These are phyloP conservation scores for Oryzias dopingdopingensis DNA, from an alignment of 2,797 vertebrate genomes.

Conservation along the genomic window DNA sequence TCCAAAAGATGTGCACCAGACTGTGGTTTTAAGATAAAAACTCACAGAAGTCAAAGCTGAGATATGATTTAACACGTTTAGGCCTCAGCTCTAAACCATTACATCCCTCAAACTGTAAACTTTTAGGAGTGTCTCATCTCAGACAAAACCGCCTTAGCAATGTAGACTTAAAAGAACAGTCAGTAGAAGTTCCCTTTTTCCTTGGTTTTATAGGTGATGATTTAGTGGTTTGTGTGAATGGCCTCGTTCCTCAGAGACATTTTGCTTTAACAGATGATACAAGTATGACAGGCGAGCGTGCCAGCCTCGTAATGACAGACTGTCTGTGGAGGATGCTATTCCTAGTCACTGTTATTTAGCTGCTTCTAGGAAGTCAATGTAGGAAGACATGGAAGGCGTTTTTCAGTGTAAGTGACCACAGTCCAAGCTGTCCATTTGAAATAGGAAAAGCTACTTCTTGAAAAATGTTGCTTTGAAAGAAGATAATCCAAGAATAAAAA, in stretches of 20 bases:
- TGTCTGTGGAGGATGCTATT: conserved; percentile 63
- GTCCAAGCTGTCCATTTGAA: not conserved
- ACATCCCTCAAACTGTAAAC: conserved; percentile 31
- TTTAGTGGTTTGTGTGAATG: conserved; percentile 48
- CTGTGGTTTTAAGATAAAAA: conserved; percentile 6
- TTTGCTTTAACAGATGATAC: conserved; percentile 46
- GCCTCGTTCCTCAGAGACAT: conserved; percentile 37
- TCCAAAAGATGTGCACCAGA: conserved; percentile 3
- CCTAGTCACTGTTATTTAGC: conserved; percentile 62
- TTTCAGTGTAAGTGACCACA: conserved; percentile 34
- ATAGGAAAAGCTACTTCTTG: too few species aligned
- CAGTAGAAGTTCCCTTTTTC: conserved; percentile 18
- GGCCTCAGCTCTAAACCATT: conserved; percentile 13
- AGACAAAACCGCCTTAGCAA: conserved; percentile 32
- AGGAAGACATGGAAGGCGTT: conserved; percentile 41
- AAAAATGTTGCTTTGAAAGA: too few species aligned
- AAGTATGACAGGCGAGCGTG: conserved; percentile 24
- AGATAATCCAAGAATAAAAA: too few species aligned
- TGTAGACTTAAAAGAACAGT: conserved; percentile 19
- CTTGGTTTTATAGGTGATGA: conserved; percentile 51
- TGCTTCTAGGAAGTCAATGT: conserved; percentile 50
- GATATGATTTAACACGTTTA: conserved; percentile 13
- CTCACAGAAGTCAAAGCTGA: conserved; percentile 12
- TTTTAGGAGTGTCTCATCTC: conserved; percentile 18
- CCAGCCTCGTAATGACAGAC: conserved; percentile 69